phyloP scores from a whole-genome alignment of 1,140 invertebrate genomes.

The Caenorhabditis elegans region DNA sequence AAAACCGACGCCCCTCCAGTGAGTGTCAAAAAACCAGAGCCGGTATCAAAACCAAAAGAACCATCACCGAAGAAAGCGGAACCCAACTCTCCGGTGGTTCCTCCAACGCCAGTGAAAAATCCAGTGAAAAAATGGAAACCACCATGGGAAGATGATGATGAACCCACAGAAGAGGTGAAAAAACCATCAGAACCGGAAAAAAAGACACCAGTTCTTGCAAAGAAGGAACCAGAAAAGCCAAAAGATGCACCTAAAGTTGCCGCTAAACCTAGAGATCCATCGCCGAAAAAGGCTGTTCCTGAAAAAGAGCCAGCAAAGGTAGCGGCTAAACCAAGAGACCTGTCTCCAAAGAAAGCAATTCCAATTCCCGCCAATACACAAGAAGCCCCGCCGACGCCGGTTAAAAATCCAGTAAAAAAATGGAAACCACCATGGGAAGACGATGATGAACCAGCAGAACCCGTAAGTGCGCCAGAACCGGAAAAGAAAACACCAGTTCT shows the following conservation, averaged over 20 bases:
- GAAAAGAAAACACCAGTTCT: conserved; percentile 18
- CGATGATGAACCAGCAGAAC: not conserved
- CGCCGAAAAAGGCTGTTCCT: not conserved
- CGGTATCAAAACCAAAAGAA: not conserved
- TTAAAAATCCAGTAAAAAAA: not conserved
- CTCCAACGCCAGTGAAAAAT: not conserved
- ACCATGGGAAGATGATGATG: not conserved
- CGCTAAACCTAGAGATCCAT: not conserved
- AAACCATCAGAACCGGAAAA: not conserved
- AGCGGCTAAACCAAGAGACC: not conserved
- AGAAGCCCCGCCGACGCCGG: not conserved
- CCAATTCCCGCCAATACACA: not conserved
- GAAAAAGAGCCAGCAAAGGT: not conserved
- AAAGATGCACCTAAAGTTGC: not conserved
- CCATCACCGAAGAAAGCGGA: not conserved
- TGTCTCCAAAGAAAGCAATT: not conserved
- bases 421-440: conserved; percentile 22
- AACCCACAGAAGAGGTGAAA: not conserved
- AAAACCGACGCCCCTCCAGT: not conserved
- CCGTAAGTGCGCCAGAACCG: not conserved
- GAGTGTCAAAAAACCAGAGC: not conserved
- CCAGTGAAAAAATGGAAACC: conserved; percentile 13
- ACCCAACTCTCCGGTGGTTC: not conserved
- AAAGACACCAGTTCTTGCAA: not conserved
- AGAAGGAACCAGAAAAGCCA: not conserved